Base-by-base conservation (phyloP, 1,140 invertebrate genomes). In the Habropoda laboriosa region DNA sequence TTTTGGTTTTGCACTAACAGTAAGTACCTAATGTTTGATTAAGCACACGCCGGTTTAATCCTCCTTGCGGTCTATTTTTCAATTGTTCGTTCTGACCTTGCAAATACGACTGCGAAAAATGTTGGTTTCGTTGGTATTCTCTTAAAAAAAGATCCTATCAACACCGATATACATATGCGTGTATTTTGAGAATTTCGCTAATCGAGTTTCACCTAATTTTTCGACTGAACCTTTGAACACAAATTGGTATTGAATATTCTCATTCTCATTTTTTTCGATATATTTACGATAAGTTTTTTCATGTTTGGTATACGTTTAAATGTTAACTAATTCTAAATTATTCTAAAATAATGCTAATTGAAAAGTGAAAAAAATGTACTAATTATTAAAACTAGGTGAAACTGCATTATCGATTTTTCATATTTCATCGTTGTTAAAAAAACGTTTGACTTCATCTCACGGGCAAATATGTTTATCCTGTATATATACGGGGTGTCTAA, bases 121-220 rank as follows among this genome's bases (percentile, higher is more conserved):
- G 16, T 47, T 49, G 10, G n/a, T n/a, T n/a, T 32, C 12, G 12
- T 42, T 47, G 16, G n/a, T 45, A 13, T 66, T 45, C 8, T 10
- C 35, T 51, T 42, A 42, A 49, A 49, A 67, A 32, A 45, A 66
- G 4, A 7, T 51, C 7, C 4, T 38, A n/a, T 38, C 27, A 32
- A 27, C 45, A 35, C 13, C 42, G 0, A 47, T 47, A 35, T 32
- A 32, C 42, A 13, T 30, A n/a, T 13, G 10, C 3, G 3, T n/a
- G 13, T 21, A 60, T 5, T n/a, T 35, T 18, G 7, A 53, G 24
- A 53, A 70, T 40, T 53, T 70, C 66, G 24, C 35, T 70, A 70
- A 42, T 30, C 51, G 3, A 57, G 51, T 71, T 71, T 71, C 51
- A 71, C 68, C 68, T 57, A 71, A 71, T 71, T 71, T 71, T 40